Evolutionary conservation across 2,113 vertebrate species (phyloP), one percentile per base, ranked within the genome.

Genomic region (Diphyllodes magnificus): DNA sequence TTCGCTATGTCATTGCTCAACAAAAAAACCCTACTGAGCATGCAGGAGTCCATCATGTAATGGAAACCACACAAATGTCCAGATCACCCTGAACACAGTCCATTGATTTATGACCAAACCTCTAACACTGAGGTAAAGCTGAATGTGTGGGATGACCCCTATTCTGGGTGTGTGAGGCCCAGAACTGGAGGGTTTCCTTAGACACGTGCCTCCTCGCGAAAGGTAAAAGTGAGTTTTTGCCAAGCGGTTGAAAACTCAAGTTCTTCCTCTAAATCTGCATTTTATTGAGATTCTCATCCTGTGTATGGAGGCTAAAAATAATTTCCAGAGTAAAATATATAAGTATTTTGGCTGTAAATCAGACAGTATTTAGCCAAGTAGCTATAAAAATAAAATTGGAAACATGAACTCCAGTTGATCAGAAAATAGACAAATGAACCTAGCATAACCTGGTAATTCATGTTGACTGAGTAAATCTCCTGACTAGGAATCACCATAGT

Each of bases 151-250:
- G 8, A 11, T 72, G 30, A 44, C 18, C 7, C 5, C 15, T 54
- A 0, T 1, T 0, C 13, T 9, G 7, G 8, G 5, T 39, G n/a
- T 25, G 17, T 3, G 2, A 8, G 20, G 45, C 25, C 12, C 18
- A 42, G 27, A 1, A 4, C 35, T 6, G 19, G 7, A 37, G 3
- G 21, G 4, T n/a, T 82, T 23, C 30, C 35, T 83, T 0, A 1
- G 13, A 24, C 39, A 3, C 0, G 2, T 13, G 7, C 6, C 31
- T 69, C 10, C 24, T 75, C 33, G 5, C 11, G 15, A 5, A 37
- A 37, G 23, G 28, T 44, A 45, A 78, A 94, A 47, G 18, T 23
- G 7, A 22, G 10, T 5, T 51, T 79, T 60, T 21, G 9, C 11
- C 17, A 31, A 5, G 8, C 7, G 3, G 6, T 8, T 70, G 21